Base-by-base conservation (phyloP, 2,113 vertebrate species). In the Mola mola region DNA sequence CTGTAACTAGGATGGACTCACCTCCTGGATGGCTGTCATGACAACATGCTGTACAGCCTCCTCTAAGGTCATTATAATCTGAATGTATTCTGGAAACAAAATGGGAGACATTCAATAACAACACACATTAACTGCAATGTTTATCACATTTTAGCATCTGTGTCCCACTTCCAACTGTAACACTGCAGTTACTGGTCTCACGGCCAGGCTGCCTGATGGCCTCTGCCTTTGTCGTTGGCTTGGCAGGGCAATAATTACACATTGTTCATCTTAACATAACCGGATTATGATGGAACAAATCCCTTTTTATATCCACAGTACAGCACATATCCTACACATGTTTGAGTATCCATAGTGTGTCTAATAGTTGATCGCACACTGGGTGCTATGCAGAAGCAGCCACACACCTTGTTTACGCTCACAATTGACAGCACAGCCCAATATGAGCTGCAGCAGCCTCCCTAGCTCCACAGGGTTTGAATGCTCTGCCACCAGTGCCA, bases 1-100 rank as follows among this genome's bases (percentile, higher is more conserved):
- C 12, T 0, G 20, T 57, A 9, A 20, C 19, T 25, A 25, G 17
- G 28, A 53, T 5, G 17, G 13, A 67, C 88, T 89, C 62, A 97
- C 97, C 94, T 98, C 97, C 55, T 98, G 96, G 85, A 99, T 99
- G 76, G 97, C 96, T 41, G 96, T 95, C 97, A 98, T 98, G 46
- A 99, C 97, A 75, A 98, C 96, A 33, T 98, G 96, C 12, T 99
- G 97, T 59, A 98, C 97, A 62, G 97, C 97, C 61, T 99, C 97
- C 71, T 98, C 97, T 66, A 99, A 78, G 10, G 95, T 98, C 97
- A 98, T 98, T 88, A 99, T 98, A 75, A 93, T 93, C 89, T 98
- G 94, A 84, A 99, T 98, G 76, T 99, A 95, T 34, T 98, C 97
- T 99, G 78, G 3, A 1, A 11, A 52, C 0, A 29, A 9, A 51